Base-by-base conservation (phyloP, 1,140 invertebrate species). In the Heliconius melpomene region DNA sequence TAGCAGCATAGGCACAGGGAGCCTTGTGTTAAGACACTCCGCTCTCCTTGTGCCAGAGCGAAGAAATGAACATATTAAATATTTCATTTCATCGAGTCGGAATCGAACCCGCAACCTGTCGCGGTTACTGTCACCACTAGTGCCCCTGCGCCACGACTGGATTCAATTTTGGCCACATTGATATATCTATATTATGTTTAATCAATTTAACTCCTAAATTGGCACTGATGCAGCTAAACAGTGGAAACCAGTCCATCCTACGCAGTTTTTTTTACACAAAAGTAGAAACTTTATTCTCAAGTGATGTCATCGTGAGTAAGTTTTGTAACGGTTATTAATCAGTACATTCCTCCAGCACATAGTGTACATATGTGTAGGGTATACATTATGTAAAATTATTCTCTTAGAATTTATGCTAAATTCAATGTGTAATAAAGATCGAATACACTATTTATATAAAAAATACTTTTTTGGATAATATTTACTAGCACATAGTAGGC, bases 241-340 rank as follows among this genome's bases (percentile, higher is more conserved):
- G 74, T 46, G 38, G 23, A 77, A 76, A 80, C 79, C 70, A 26
- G 23, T 52, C 1, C 20, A 23, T 72, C 79, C 79, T 75, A 81
- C 79, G 71, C 74, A 72, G 29, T 66, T 66, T 26, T 23, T 66
- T 66, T 16, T 66, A 8, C 26, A 26, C 26, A 66, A 66, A 29
- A 26, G 26, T 66, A 29, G 13, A 66, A 60, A 26, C 60, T 29
- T 66, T 66, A 29, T 23, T 26, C 9, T 11, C 29, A 66, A 29
- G 60, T 66, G 60, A 66, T 66, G 60, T 66, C 60, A 66, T 66
- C 60, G 60, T 66, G 23, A 66, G 13, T 66, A 29, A 66, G 23
- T 29, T 66, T 26, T 29, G 23, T 26, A 29, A 66, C 60, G 60
- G 60, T 66, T 66, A 29, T 66, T 66, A 66, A 16, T 66, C 23